Conservation (phyloP, 2,888 invertebrate genomes). For the Eustalomyia histrio region DNA sequence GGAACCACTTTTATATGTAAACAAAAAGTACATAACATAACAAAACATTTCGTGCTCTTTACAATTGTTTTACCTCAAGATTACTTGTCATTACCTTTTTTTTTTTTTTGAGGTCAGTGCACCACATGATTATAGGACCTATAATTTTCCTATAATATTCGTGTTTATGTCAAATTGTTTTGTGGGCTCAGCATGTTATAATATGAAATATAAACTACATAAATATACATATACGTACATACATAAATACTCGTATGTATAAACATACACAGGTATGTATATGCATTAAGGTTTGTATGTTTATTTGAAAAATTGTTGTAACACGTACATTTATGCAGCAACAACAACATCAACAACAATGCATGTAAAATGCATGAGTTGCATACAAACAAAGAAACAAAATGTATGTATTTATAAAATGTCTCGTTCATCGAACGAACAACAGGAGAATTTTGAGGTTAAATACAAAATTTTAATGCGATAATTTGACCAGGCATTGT, state of each 20-base stretch:
- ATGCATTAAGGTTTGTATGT: not conserved
- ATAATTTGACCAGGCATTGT: constrained; percentile 79
- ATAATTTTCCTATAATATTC: constrained; percentile 66
- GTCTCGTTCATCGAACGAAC: constrained; percentile 36
- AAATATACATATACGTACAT: not conserved
- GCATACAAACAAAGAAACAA: constrained; percentile 38
- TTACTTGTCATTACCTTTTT: constrained; percentile 66
- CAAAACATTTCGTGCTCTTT: constrained; percentile 53
- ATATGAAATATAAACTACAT: constrained; percentile 47
- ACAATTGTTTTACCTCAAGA: constrained; percentile 63
- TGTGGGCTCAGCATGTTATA: constrained; percentile 66
- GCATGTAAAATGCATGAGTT: constrained; percentile 50
- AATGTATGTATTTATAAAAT: constrained; percentile 8
- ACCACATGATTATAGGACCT: constrained; percentile 65
- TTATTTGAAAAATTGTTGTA: constrained; percentile 46
- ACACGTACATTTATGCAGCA: constrained; percentile 55
- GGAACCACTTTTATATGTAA: not conserved
- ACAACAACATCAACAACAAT: constrained; percentile 37
- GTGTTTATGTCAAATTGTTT: constrained; percentile 66
- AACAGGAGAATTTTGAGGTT: constrained; percentile 72
- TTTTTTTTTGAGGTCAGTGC: constrained; percentile 66
- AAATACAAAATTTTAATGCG: constrained; percentile 78
- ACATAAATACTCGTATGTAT: too few species aligned
- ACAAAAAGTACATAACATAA: not conserved
- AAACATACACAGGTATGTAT: constrained; percentile 6